Percentiles rank a stretch among this genome's conserved stretches.
phyloP scores from a whole-genome alignment of 1,140 invertebrate genomes.

The Penaeus vannamei region DNA sequence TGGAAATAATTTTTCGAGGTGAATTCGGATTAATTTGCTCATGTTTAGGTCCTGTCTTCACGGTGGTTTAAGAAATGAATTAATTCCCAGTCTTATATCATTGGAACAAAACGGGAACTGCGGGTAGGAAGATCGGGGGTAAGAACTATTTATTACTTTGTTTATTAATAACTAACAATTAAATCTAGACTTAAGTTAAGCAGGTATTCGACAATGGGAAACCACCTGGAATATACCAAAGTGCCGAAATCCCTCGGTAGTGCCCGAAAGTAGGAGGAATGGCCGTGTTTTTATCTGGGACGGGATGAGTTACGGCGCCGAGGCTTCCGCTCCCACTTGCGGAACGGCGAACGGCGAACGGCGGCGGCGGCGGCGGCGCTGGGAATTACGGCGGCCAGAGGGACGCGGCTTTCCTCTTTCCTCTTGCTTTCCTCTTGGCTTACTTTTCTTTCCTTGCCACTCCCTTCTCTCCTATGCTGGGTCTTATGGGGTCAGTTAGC shows the following conservation, averaged over 20 bases:
- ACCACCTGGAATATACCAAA: background rate
- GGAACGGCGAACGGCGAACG: background rate
- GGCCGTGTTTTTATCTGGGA: constrained; percentile 34
- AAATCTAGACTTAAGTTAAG: background rate
- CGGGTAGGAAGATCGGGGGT: constrained; percentile 66
- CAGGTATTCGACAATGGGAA: constrained; percentile 46
- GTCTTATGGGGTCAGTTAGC: no score
- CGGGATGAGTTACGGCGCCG: constrained; percentile 41
- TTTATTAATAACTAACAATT: constrained; percentile 54
- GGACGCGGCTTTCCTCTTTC: background rate
- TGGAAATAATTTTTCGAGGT: constrained; percentile 18
- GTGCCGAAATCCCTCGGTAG: background rate
- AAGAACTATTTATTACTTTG: constrained; percentile 62
- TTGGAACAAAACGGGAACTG: constrained; percentile 67
- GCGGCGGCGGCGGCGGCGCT: background rate
- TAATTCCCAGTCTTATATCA: constrained; percentile 60
- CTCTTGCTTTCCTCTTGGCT: background rate
- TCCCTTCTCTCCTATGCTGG: background rate
- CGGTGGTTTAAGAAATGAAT: background rate
- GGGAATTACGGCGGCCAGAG: background rate
- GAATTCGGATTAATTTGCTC: background rate
- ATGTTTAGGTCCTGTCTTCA: background rate
- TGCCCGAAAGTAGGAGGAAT: constrained; percentile 7
- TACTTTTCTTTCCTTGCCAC: no score
- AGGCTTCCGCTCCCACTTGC: constrained; percentile 40